phyloP scores from a whole-genome alignment of 2,888 invertebrate genomes.

The Drosophila mayaguana region DNA sequence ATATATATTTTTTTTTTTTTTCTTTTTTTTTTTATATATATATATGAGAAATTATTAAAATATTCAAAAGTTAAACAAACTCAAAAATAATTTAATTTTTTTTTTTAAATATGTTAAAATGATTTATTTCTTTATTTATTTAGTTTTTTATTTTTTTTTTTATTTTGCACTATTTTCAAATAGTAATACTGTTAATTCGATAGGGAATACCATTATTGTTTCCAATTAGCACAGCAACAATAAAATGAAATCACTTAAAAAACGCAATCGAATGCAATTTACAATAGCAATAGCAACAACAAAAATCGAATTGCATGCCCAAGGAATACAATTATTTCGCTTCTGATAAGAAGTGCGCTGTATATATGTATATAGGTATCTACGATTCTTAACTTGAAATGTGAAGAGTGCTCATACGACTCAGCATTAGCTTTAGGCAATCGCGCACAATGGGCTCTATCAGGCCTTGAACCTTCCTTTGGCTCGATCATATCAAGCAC shows the following conservation, averaged over 20 bases:
- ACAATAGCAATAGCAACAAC: too few species aligned
- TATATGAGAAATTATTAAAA: too few species aligned
- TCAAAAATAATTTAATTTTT: too few species aligned
- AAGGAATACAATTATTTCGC: neutral
- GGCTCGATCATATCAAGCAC: constrained; percentile 15
- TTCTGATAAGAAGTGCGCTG: constrained; percentile 5
- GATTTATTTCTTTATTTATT: too few species aligned
- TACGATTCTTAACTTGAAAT: neutral
- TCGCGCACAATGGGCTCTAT: neutral
- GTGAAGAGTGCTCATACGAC: constrained; percentile 1
- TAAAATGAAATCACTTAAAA: neutral
- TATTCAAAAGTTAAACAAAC: too few species aligned
- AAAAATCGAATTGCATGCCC: neutral
- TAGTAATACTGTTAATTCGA: too few species aligned
- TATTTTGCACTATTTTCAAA: too few species aligned
- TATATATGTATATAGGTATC: neutral
- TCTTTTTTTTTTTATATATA: too few species aligned
- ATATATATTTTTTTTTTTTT: too few species aligned
- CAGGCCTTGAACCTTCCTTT: constrained; percentile 33
- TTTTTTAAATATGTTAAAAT: too few species aligned
- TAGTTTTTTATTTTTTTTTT: too few species aligned
- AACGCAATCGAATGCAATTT: neutral
- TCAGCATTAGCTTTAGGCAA: neutral
- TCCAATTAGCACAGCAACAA: neutral
- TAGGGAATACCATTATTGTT: neutral